Evolutionary conservation across 2,113 vertebrate species (phyloP).

Genomic region (Gymnocephalus cernua): DNA sequence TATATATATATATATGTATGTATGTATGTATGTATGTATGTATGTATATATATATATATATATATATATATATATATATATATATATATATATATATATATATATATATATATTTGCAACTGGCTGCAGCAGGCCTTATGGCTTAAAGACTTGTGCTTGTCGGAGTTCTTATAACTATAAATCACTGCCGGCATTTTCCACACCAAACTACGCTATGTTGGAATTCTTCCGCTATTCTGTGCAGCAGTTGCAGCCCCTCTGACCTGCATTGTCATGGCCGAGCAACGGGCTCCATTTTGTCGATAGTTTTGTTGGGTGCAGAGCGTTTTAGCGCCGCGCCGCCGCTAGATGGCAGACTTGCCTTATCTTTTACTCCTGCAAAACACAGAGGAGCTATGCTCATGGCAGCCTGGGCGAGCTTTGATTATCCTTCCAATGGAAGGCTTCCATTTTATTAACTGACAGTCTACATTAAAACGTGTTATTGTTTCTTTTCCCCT

Average conservation of each 20-base stretch:
- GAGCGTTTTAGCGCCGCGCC: neutral
- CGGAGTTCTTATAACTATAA: neutral
- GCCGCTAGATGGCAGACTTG: slow-evolving; percentile 68
- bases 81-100: too few relatives aligned
- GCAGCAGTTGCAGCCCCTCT: slow-evolving; percentile 47
- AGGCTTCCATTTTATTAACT: slow-evolving; percentile 19
- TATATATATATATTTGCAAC: neutral
- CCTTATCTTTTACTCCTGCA: neutral
- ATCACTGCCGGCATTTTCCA: neutral
- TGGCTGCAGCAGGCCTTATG: neutral
- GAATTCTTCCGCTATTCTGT: neutral
- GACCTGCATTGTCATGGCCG: slow-evolving; percentile 81
- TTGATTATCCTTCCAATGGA: slow-evolving; percentile 37
- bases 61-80: too few relatives aligned
- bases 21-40: too few relatives aligned
- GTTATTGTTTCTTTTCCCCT: neutral
- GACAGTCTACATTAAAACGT: neutral
- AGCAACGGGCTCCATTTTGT: slow-evolving; percentile 82
- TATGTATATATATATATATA: too few relatives aligned
- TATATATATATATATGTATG: too few relatives aligned
- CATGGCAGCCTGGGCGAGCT: neutral
- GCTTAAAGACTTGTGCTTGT: neutral
- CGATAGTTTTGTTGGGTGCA: slow-evolving; percentile 42
- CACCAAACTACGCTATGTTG: neutral
- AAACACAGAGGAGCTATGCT: neutral